phyloP scores from a whole-genome alignment of 1,140 invertebrate genomes.

The Arion vulgaris region DNA sequence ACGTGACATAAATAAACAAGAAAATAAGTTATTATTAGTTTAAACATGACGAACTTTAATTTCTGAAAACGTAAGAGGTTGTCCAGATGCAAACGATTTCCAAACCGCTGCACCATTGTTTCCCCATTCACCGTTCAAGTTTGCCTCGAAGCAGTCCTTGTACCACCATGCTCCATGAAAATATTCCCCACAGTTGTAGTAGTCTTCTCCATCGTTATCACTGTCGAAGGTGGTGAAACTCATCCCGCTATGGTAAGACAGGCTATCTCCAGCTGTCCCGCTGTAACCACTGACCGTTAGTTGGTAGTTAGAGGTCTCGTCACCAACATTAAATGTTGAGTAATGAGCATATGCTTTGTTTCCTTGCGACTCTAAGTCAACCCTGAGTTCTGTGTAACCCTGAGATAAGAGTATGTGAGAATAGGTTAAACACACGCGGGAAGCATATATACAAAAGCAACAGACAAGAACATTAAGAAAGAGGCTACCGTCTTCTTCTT shows the following conservation, averaged over 20 bases:
- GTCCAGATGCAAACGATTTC: background rate
- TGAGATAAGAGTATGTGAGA: too few relatives aligned
- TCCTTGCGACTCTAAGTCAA: background rate
- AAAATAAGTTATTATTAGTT: too few relatives aligned
- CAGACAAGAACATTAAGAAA: too few relatives aligned
- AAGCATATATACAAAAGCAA: too few relatives aligned
- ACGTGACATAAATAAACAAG: too few relatives aligned
- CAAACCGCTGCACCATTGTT: background rate
- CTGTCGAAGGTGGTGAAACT: background rate
- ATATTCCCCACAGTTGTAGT: background rate
- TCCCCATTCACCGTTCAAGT: background rate
- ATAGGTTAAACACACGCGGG: background rate
- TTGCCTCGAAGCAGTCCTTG: background rate
- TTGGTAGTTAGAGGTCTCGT: background rate
- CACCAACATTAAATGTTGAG: background rate
- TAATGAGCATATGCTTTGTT: background rate
- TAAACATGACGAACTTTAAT: conserved; percentile 1
- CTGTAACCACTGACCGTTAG: background rate
- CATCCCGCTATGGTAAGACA: background rate
- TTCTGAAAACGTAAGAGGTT: background rate
- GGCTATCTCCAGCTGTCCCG: background rate
- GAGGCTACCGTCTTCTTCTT: too few relatives aligned
- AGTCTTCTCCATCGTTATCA: background rate
- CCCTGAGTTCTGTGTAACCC: background rate
- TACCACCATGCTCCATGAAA: background rate